Conservation (phyloP, 2,888 invertebrate species). For the Drosophila siamana region DNA sequence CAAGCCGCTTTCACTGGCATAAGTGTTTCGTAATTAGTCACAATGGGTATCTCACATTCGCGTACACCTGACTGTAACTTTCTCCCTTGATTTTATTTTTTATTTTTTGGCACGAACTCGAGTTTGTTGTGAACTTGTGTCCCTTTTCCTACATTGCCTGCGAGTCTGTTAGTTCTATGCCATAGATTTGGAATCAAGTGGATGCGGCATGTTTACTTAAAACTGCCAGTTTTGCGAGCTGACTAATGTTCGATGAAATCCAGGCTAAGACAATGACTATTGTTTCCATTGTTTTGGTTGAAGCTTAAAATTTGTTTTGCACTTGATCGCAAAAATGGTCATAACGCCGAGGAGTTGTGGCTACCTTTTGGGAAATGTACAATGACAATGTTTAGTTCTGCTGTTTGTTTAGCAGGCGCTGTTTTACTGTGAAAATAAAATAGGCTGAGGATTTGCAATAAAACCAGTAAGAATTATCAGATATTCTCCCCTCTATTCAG, state of each 20-base stretch:
- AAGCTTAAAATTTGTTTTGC: not conserved
- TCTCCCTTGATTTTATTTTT: no score
- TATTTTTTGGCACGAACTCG: no score
- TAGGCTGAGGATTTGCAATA: conserved; percentile 38
- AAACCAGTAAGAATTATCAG: conserved; percentile 11
- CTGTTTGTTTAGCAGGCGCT: conserved; percentile 30
- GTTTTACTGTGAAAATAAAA: conserved; percentile 21
- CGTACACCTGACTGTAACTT: no score
- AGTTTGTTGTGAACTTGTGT: not conserved
- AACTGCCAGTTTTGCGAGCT: not conserved
- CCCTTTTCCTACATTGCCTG: conserved; percentile 24
- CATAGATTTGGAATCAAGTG: conserved; percentile 64
- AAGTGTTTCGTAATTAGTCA: no score
- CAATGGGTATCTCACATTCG: no score
- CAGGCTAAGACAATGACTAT: conserved; percentile 10
- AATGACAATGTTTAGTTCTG: conserved; percentile 24
- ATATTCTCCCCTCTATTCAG: conserved; percentile 1
- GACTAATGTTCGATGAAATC: not conserved
- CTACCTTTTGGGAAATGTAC: conserved; percentile 32
- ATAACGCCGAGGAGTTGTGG: conserved; percentile 64
- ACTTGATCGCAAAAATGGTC: no score
- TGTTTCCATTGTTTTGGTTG: conserved; percentile 10
- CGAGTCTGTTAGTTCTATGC: conserved; percentile 13
- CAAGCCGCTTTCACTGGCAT: no score
- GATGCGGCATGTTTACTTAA: conserved; percentile 27